Conservation (phyloP, 2,113 vertebrate species). For the Centropus unirufus region DNA sequence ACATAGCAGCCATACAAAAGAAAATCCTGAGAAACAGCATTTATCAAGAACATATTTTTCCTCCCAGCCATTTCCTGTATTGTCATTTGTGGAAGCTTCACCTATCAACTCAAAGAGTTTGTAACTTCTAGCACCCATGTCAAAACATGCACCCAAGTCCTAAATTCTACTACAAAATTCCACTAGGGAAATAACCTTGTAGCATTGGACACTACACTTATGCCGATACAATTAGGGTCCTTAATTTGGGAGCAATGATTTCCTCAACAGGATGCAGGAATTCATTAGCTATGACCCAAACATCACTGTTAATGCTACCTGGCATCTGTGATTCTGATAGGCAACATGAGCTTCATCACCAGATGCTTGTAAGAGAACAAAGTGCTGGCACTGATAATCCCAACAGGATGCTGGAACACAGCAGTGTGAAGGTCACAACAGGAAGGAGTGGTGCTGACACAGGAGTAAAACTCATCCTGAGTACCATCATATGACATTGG, state of each 20-base stretch:
- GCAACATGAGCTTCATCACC: background rate
- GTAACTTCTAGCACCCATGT: background rate
- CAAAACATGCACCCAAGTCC: background rate
- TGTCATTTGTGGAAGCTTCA: background rate
- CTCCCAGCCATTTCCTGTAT: background rate
- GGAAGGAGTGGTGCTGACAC: background rate
- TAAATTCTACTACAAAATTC: background rate
- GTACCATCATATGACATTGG: background rate
- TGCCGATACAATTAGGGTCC: background rate
- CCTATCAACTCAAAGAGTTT: background rate
- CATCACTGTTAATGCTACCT: background rate
- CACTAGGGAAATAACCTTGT: background rate
- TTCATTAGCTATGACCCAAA: background rate
- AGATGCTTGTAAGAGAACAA: background rate
- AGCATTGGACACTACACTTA: background rate
- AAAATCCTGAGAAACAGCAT: background rate
- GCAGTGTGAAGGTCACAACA: background rate
- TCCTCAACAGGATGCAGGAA: slow-evolving; percentile 6
- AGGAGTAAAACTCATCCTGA: background rate
- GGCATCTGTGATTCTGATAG: background rate
- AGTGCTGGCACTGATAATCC: background rate
- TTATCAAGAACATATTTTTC: background rate
- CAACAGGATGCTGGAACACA: background rate
- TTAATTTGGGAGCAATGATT: slow-evolving; percentile 10
- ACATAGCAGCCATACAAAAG: background rate